These are phyloP conservation scores for Anoplopoma fimbria DNA, from an alignment of 2,113 vertebrate genomes.

Conservation along the genomic window DNA sequence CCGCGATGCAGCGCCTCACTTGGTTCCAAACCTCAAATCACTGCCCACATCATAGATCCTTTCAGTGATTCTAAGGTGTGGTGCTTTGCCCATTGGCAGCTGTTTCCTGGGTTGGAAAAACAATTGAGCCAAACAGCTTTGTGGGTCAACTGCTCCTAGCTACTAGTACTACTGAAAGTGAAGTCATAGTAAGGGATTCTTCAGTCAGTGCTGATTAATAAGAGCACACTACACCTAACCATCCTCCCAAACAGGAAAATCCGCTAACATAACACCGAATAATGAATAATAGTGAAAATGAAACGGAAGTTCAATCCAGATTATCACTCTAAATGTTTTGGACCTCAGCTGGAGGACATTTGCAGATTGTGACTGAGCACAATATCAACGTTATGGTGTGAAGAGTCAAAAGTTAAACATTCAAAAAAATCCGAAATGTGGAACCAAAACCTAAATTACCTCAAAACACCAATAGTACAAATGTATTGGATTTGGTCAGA, in stretches of 20 bases:
- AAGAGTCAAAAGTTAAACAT: constrained; percentile 7
- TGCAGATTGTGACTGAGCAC: neutral
- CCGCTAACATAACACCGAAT: neutral
- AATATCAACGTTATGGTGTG: neutral
- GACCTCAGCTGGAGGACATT: constrained; percentile 31
- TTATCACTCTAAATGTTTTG: constrained; percentile 4
- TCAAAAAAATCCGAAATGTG: constrained; percentile 1
- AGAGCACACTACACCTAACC: neutral
- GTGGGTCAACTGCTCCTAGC: neutral
- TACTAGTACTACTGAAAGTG: neutral
- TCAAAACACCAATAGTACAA: constrained; percentile 17
- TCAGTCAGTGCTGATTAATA: neutral
- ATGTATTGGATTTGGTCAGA: constrained; percentile 37
- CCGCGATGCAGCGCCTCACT: neutral
- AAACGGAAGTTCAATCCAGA: constrained; percentile 3
- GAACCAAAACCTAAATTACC: constrained; percentile 41
- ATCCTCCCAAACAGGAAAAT: neutral
- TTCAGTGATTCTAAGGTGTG: neutral
- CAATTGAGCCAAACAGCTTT: neutral
- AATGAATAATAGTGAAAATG: constrained; percentile 12
- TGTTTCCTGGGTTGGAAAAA: neutral
- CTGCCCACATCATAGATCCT: neutral
- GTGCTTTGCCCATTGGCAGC: neutral
- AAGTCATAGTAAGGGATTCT: neutral
- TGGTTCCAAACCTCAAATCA: neutral